Evolutionary conservation across 2,113 vertebrate genomes (phyloP), one percentile per base, ranked within the genome.

Genomic region (Mandrillus leucophaeus): DNA sequence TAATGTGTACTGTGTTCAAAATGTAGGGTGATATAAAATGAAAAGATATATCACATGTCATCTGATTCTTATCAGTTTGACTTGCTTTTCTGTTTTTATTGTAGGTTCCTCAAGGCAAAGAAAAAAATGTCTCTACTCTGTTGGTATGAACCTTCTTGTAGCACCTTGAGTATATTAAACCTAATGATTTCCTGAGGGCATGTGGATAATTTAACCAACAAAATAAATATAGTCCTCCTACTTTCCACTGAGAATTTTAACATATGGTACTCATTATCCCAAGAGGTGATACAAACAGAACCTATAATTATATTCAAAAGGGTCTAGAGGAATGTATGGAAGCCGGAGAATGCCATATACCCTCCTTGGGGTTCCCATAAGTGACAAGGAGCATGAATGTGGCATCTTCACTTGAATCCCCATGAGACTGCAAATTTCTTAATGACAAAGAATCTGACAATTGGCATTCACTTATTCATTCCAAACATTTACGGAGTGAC

Each of bases 121-220:
- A 88, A 88, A 93, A 81, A 95, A 40, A 9, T 27, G 1, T 93
- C 35, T 83, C 59, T 78, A 4, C 6, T 22, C 38, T 88, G 70
- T 85, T 95, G 84, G 75, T 80, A 50, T 80, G 38, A 90, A 75
- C 61, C 50, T 93, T 90, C 87, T 43, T 79, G 27, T 40, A 75
- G 32, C 57, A 78, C 84, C 88, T 86, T 90, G 94, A 89, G 78
- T 88, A 3, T 88, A 76, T 96, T 92, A 94, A 96, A 75, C n/a
- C 14, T 91, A 90, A 93, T 94, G 90, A 90, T 95, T 96, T 97
- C 94, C 87, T 2, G 0, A 87, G 94, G 90, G 72, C 59, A 32
- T n/a, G 40, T 43, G 52, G 90, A 94, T 90, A 96, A 95, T 94
- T 97, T 90, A 94, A 90, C 94, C 90, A 88, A 95, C 89, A 96